Base-by-base conservation (phyloP, 2,113 vertebrate species). In the Microcebus lehilahytsara region DNA sequence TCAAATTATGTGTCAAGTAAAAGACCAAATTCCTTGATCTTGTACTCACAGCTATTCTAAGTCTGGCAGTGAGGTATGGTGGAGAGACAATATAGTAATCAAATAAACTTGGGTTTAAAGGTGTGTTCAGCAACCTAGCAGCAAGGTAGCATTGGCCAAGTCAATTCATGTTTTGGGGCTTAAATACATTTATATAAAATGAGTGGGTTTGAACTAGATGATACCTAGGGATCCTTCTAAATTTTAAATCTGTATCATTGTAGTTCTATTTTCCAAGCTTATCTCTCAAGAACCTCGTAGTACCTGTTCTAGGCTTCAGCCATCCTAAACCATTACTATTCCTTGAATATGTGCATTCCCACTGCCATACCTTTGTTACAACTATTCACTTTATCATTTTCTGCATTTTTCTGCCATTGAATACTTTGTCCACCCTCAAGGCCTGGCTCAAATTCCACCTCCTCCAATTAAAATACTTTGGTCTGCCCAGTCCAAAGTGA, bases 241-340 rank as follows among this genome's bases (percentile, higher is more conserved):
- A 90, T 86, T 77, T 81, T 49, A 81, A 89, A 34, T 71, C 32
- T 69, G 23, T 79, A 64, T 85, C 23, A 74, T 11, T 81, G 2
- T 95, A 7, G 27, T 80, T 89, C 30, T 80, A 37, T 66, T 83
- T 95, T 67, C 30, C 49, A 96, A 96, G 32, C 8, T 77, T 62
- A 32, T 85, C n/a, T 89, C 25, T 77, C n/a, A 86, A 25, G 9
- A 91, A 85, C 16, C 14, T 85, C 25, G 19, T 37, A 69, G 23
- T 56, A 53, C 7, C 46, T 6, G 78, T 8, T 11, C 11, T n/a
- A 25, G 22, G 16, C 27, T 66, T 89, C 60, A 86, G 51, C 8
- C 53, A 83, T 58, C 94, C 22, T 90, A 71, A 72, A 94, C 5
- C 34, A 22, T 37, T 71, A 53, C 53, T 91, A 72, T 56, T 88